A percentile compares a stretch with the other conserved stretches of the same genome.
Evolutionary conservation across 2,113 vertebrate species (phyloP).

Genomic region (Thryonomys swinderianus): DNA sequence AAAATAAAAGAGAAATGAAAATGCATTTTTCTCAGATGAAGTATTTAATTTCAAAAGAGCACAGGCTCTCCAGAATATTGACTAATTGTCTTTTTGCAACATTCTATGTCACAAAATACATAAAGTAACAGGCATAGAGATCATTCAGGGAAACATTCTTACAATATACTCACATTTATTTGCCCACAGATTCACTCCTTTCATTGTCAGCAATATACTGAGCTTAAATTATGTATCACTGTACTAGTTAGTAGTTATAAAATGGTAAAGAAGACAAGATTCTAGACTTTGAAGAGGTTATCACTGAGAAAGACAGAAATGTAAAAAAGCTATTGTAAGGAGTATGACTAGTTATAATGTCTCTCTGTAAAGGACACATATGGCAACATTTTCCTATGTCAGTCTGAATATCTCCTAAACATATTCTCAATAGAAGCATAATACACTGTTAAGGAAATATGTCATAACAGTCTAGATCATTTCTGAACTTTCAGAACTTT

Average conservation of each 20-base stretch:
- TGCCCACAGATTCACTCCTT: neutral
- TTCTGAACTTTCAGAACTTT: no score
- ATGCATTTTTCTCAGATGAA: neutral
- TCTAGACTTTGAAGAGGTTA: slow-evolving; percentile 21
- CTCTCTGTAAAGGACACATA: neutral
- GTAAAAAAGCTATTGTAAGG: neutral
- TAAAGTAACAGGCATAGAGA: neutral
- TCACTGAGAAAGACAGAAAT: neutral
- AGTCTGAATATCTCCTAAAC: neutral
- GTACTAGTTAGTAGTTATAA: neutral
- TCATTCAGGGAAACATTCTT: neutral
- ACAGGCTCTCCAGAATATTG: slow-evolving; percentile 32
- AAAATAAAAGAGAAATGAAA: slow-evolving; percentile 56
- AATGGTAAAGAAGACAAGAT: neutral
- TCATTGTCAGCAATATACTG: neutral
- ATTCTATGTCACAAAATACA: neutral
- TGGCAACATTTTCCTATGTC: neutral
- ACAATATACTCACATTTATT: neutral
- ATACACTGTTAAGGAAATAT: slow-evolving; percentile 6
- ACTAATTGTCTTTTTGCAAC: slow-evolving; percentile 42
- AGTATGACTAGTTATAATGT: neutral
- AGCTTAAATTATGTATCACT: neutral
- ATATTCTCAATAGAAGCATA: slow-evolving; percentile 9
- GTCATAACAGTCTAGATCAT: neutral
- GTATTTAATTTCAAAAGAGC: slow-evolving; percentile 23